Conservation (phyloP, 2,888 invertebrate species). For the Acrobeloides nanus region DNA sequence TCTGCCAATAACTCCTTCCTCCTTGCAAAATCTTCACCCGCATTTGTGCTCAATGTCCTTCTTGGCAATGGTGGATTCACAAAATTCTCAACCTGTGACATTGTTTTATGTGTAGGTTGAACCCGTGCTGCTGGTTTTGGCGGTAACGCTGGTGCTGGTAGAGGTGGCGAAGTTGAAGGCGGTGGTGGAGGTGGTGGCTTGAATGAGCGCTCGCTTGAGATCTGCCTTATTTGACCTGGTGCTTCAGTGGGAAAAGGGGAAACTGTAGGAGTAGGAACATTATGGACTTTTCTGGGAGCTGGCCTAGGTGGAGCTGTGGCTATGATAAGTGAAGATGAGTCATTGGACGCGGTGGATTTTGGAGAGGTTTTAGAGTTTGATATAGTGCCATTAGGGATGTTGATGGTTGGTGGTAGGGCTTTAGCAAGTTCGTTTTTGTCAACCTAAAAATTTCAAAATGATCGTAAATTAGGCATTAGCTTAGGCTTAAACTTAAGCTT, state of each 20-base stretch:
- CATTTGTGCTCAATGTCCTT: no score
- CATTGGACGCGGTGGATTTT: not conserved
- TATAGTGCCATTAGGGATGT: slow-evolving; percentile 2
- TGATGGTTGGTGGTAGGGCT: slow-evolving; percentile 23
- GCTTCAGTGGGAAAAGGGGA: not conserved
- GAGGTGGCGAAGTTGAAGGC: slow-evolving; percentile 4
- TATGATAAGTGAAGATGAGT: not conserved
- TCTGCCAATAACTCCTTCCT: no score
- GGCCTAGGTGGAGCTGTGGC: not conserved
- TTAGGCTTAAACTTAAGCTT: no score
- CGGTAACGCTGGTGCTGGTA: slow-evolving; percentile 24
- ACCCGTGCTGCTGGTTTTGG: slow-evolving; percentile 24
- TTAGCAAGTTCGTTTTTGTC: slow-evolving; percentile 32
- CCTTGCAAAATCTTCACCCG: no score
- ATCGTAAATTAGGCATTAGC: no score
- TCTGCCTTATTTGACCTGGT: not conserved
- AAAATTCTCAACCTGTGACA: no score
- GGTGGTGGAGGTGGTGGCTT: not conserved
- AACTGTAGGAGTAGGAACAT: slow-evolving; percentile 1
- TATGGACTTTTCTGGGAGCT: slow-evolving; percentile 3
- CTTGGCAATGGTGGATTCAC: no score
- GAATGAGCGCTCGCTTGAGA: not conserved
- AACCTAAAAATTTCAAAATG: slow-evolving; percentile 18
- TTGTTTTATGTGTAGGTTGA: slow-evolving; percentile 6
- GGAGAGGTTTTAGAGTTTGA: slow-evolving; percentile 23